A percentile compares a stretch with the other conserved stretches of the same genome.
These are phyloP conservation scores for Casuarius casuarius DNA, from an alignment of 2,113 vertebrate species.

Conservation along the genomic window DNA sequence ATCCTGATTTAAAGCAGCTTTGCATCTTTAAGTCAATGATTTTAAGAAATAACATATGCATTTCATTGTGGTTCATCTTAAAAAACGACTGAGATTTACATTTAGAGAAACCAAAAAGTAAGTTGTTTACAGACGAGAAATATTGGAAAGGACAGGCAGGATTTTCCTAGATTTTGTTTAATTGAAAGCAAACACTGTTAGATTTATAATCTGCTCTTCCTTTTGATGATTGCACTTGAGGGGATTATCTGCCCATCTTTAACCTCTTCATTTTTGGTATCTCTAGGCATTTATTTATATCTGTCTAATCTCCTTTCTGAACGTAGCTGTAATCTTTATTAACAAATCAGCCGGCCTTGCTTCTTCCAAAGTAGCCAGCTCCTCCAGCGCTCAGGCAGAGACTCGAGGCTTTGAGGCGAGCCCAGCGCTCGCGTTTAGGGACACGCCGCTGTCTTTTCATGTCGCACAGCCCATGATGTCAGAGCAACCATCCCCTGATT, in stretches of 20 bases:
- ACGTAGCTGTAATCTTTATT: constrained; percentile 67
- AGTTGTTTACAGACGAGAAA: constrained; percentile 37
- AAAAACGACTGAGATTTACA: constrained; percentile 37
- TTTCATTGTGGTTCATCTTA: constrained; percentile 37
- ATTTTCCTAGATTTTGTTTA: constrained; percentile 38
- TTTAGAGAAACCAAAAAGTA: constrained; percentile 35
- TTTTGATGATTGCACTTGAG: constrained; percentile 59
- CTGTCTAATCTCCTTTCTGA: constrained; percentile 59
- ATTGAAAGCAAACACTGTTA: constrained; percentile 43
- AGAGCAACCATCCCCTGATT: constrained; percentile 82
- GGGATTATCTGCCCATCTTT: constrained; percentile 64
- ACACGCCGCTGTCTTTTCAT: constrained; percentile 70
- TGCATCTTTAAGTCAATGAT: constrained; percentile 13
- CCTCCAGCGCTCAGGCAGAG: constrained; percentile 5
- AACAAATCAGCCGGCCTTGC: constrained; percentile 72
- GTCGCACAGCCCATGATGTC: constrained; percentile 76
- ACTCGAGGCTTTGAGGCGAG: constrained; percentile 11
- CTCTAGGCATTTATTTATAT: constrained; percentile 56
- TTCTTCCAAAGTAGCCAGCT: constrained; percentile 64
- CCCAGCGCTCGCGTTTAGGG: constrained; percentile 31
- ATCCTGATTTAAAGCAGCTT: constrained; percentile 46
- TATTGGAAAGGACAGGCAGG: constrained; percentile 38
- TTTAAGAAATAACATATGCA: constrained; percentile 3
- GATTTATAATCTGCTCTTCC: constrained; percentile 42
- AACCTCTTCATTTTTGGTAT: constrained; percentile 57